Conservation (phyloP, 1,140 invertebrate species). For the Drosophila aff. region DNA sequence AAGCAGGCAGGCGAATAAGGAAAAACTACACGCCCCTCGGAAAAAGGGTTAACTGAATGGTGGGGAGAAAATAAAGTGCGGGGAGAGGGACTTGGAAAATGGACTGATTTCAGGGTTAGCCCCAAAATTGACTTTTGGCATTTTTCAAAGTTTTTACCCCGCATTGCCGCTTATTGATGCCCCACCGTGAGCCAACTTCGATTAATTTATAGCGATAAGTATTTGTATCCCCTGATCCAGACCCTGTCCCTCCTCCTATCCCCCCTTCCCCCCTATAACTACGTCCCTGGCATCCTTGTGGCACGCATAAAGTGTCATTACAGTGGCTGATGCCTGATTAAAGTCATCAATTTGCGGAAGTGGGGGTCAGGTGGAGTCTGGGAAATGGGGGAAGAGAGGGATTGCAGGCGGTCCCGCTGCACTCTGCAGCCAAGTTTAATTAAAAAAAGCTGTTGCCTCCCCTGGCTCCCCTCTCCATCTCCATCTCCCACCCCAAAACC, state of each 20-base stretch:
- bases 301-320: slow-evolving; percentile 74
- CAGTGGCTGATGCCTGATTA: slow-evolving; percentile 74
- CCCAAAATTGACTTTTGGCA: slow-evolving; percentile 73
- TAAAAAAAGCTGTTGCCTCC: slow-evolving; percentile 62
- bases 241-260: too few relatives aligned
- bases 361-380: neutral
- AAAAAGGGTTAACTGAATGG: slow-evolving; percentile 59
- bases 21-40: slow-evolving; percentile 22
- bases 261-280: neutral
- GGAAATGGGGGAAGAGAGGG: neutral
- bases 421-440: slow-evolving; percentile 63
- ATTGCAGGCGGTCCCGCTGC: slow-evolving; percentile 6
- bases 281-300: neutral
- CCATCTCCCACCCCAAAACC: neutral
- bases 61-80: neutral
- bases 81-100: slow-evolving; percentile 11
- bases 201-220: slow-evolving; percentile 74
- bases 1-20: slow-evolving; percentile 6
- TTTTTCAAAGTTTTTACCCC: slow-evolving; percentile 65
- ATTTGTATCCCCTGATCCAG: slow-evolving; percentile 24
- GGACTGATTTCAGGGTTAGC: slow-evolving; percentile 44
- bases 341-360: slow-evolving; percentile 67
- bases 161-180: slow-evolving; percentile 37
- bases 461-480: neutral
- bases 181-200: slow-evolving; percentile 39